Percentiles rank a stretch among this genome's conserved stretches.
phyloP scores from a whole-genome alignment of 2,113 vertebrate genomes.

The Sclerurus mexicanus region DNA sequence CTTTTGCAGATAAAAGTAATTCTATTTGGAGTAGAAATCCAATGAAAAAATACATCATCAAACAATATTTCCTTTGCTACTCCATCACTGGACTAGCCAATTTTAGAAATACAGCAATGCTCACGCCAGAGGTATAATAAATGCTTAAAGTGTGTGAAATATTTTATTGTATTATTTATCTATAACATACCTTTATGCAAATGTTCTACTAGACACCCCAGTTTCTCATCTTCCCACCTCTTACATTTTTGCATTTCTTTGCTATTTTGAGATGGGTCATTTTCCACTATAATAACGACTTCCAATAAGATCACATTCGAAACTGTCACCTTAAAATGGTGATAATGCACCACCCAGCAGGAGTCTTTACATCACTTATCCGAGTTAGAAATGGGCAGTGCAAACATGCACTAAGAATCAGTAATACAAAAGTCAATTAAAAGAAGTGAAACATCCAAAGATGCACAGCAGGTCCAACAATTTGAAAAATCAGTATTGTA shows the following conservation, averaged over 20 bases:
- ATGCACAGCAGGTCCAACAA: not conserved
- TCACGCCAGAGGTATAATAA: not conserved
- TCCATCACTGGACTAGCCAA: not conserved
- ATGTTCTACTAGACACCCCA: not conserved
- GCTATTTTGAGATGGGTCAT: conserved; percentile 79
- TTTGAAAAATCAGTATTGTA: not conserved
- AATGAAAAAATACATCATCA: not conserved
- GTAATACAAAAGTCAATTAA: conserved; percentile 47
- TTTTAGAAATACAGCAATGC: not conserved
- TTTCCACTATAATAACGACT: conserved; percentile 82
- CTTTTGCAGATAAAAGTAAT: not conserved
- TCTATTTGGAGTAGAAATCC: not conserved
- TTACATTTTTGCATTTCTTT: conserved; percentile 75
- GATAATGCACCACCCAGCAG: conserved; percentile 89
- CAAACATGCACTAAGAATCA: conserved; percentile 64
- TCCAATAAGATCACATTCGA: conserved; percentile 86
- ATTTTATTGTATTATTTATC: not conserved
- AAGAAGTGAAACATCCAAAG: not conserved
- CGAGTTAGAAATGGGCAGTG: conserved; percentile 82
- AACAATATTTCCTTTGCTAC: not conserved
- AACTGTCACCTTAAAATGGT: conserved; percentile 88
- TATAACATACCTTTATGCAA: not conserved
- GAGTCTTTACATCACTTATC: conserved; percentile 74
- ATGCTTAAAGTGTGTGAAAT: not conserved
- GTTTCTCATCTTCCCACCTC: conserved; percentile 20